Percentiles rank a stretch among this genome's conserved stretches.
These are phyloP conservation scores for Agonopterix alstromeriana DNA, from an alignment of 2,888 invertebrate species.

Conservation along the genomic window DNA sequence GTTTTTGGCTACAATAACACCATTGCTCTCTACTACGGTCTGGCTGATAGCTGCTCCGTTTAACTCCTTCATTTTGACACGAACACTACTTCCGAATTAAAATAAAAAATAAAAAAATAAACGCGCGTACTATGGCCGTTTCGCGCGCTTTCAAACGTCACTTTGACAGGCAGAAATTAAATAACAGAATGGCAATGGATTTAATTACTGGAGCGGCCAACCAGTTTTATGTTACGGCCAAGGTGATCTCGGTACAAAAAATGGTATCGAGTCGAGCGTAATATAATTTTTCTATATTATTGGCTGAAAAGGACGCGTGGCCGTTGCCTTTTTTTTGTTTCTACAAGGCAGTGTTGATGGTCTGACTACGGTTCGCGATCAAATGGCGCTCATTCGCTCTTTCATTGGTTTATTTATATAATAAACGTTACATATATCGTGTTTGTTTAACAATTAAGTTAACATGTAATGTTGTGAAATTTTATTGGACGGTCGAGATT, in stretches of 20 bases:
- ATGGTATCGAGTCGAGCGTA: slow-evolving; percentile 20
- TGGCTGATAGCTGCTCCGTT: slow-evolving; percentile 43
- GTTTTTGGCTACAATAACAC: slow-evolving; percentile 49
- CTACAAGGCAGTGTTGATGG: not conserved
- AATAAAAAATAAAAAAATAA: slow-evolving; percentile 11
- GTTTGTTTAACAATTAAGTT: not conserved
- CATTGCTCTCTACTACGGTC: slow-evolving; percentile 27
- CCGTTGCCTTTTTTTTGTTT: not conserved
- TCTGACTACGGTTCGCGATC: slow-evolving; percentile 5
- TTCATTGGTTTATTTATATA: not conserved
- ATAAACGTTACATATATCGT: not conserved
- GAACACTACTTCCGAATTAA: slow-evolving; percentile 9
- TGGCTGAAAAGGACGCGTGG: slow-evolving; percentile 8
- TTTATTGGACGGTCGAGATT: not conserved
- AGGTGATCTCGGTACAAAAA: slow-evolving; percentile 43
- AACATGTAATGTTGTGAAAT: not conserved
- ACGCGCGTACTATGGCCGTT: slow-evolving; percentile 21
- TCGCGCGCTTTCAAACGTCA: slow-evolving; percentile 65
- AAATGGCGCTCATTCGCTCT: slow-evolving; percentile 10
- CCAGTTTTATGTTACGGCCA: slow-evolving; percentile 43
- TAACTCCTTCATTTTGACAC: slow-evolving; percentile 53
- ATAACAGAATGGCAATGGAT: slow-evolving; percentile 34
- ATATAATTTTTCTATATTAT: slow-evolving; percentile 8
- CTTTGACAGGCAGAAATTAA: slow-evolving; percentile 45
- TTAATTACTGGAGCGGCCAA: slow-evolving; percentile 35